Conservation (phyloP, 2,113 vertebrate species). For the Colaptes auratus region DNA sequence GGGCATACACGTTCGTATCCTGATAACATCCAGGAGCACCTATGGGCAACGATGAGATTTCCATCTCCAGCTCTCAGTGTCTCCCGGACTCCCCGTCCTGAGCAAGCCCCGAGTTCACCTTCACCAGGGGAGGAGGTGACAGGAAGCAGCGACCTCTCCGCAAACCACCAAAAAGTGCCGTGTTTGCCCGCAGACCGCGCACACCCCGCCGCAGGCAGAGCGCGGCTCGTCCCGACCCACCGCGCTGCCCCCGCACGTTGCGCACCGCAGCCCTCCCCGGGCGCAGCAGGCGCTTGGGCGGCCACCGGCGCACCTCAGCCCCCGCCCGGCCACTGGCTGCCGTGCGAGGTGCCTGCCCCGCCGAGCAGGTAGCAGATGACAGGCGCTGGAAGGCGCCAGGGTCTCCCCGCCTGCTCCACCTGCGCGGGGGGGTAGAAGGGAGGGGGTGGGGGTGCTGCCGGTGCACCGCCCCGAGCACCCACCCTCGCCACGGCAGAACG, state of each 20-base stretch:
- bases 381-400: not conserved
- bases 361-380: not conserved
- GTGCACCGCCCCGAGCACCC: not conserved
- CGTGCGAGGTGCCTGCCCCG: not conserved
- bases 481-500: not conserved
- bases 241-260: not conserved
- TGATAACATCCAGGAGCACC: not conserved
- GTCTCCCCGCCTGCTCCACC: not conserved
- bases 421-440: not conserved
- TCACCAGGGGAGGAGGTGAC: not conserved
- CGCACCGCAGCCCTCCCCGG: not conserved
- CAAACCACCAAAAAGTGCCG: not conserved
- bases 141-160: not conserved
- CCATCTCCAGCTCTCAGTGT: not conserved
- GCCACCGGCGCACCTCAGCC: not conserved
- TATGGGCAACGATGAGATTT: not conserved
- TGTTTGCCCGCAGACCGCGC: not conserved
- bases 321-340: not conserved
- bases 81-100: not conserved
- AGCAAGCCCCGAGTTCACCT: not conserved
- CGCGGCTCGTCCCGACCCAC: not conserved
- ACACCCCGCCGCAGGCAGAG: not conserved
- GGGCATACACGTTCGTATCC: constrained; percentile 10
- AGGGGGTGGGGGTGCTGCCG: not conserved
- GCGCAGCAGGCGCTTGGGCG: not conserved